Evolutionary conservation across 2,797 vertebrate species (phyloP).

Genomic region (Okamejei kenojei): DNA sequence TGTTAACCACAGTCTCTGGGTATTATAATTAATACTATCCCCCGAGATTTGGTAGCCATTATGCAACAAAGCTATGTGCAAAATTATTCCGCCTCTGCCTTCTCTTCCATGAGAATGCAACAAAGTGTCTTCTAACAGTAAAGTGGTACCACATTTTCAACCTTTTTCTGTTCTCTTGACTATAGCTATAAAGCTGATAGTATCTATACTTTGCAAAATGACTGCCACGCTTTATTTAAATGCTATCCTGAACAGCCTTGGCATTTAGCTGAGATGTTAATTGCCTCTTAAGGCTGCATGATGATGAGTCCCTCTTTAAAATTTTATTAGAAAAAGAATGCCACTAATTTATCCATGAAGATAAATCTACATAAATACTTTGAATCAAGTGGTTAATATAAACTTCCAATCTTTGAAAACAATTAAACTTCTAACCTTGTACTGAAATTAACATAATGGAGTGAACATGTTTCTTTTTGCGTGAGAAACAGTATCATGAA

Average conservation of each 20-base stretch:
- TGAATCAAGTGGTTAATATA: not conserved
- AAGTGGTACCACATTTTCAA: not conserved
- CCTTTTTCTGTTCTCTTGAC: not conserved
- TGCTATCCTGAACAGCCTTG: not conserved
- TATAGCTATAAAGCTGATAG: not conserved
- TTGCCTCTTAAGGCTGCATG: not conserved
- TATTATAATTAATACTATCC: not conserved
- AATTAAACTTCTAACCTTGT: not conserved
- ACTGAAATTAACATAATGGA: not conserved
- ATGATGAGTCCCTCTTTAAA: not conserved
- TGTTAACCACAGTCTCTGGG: not conserved
- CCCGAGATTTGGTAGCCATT: not conserved
- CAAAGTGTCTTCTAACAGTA: not conserved
- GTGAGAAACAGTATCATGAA: not conserved
- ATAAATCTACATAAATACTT: not conserved
- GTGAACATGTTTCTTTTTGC: not conserved
- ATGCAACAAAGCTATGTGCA: not conserved
- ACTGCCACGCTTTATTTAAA: not conserved
- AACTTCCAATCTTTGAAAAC: not conserved
- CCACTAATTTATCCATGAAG: not conserved
- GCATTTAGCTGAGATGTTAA: constrained; percentile 24
- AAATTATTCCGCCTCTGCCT: not conserved
- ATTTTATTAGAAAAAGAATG: not conserved
- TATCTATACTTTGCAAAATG: not conserved
- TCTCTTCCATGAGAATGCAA: not conserved